phyloP scores from a whole-genome alignment of 2,797 vertebrate species.

The Acanthurus tractus region DNA sequence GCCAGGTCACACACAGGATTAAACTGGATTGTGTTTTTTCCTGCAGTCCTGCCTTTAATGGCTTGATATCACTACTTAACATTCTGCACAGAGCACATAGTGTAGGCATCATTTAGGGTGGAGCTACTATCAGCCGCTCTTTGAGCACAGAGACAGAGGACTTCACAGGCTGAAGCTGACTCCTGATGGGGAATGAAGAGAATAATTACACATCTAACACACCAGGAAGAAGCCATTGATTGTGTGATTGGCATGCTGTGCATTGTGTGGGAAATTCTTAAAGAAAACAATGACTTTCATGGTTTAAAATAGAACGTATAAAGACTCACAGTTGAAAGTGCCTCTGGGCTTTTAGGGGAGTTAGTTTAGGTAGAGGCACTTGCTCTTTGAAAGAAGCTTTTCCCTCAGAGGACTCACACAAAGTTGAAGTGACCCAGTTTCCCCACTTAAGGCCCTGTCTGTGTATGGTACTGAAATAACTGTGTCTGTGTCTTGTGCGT shows the following conservation, averaged over 20 bases:
- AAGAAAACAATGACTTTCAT: constrained; percentile 86
- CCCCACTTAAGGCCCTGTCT: constrained; percentile 85
- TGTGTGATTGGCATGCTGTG: constrained; percentile 84
- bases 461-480: constrained; percentile 85
- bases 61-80: constrained; percentile 88
- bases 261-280: constrained; percentile 83
- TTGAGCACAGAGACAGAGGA: constrained; percentile 83
- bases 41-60: constrained; percentile 88
- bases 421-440: constrained; percentile 88
- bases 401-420: constrained; percentile 85
- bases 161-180: constrained; percentile 82
- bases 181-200: constrained; percentile 84
- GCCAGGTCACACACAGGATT: constrained; percentile 88
- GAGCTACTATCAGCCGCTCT: constrained; percentile 84
- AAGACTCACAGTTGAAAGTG: constrained; percentile 81
- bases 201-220: constrained; percentile 86
- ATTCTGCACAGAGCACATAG: constrained; percentile 83
- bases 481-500: constrained; percentile 80
- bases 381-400: constrained; percentile 86
- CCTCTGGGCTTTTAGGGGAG: constrained; percentile 83
- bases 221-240: constrained; percentile 82
- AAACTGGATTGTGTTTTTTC: constrained; percentile 88
- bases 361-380: constrained; percentile 85
- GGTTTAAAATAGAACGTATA: constrained; percentile 81
- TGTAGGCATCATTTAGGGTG: constrained; percentile 87